Evolutionary conservation across 2,888 invertebrate genomes (phyloP), one percentile per base, ranked within the genome.

Genomic region (Acheta domesticus): DNA sequence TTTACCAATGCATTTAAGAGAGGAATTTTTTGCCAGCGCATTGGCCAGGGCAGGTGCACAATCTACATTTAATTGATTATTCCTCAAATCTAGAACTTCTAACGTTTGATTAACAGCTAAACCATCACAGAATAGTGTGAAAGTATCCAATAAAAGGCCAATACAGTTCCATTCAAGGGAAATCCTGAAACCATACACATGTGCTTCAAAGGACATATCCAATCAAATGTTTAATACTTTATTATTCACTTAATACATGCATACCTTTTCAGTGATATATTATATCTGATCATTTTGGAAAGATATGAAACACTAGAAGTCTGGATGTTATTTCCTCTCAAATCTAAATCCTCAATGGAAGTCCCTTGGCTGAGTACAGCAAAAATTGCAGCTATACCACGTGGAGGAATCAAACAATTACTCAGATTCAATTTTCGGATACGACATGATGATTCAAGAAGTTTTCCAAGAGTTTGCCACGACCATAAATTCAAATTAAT

Each of bases 101-200:
- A 87, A 80, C 8, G 84, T 84, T 77, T 85, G 84, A 82, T 87
- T 87, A 48, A 83, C 82, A 1, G 84, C 81, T 1, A 87, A 80
- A 19, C 85, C 86, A 4, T 86, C 85, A 82, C 87, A 87, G 79
- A 87, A 86, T 79, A 84, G 83, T 0, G 83, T 79, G 81, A 87
- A 87, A 11, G 84, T 83, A 20, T 85, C 85, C 11, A 83, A 80
- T 21, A 85, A 83, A 3, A 84, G 81, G 3, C 87, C 87, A 19
- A 87, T 80, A 80, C 85, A 85, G 82, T 87, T 87, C 87, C 87
- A 87, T 81, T 87, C 86, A 21, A 85, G 80, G n/a, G 83, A 79
- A n/a, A 85, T 78, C 19, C 83, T 83, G 78, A 62, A 80, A 78
- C n/a, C n/a, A n/a, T 8, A 23, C 36, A 36, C 5, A 36, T 36